Evolutionary conservation across 2,888 invertebrate species (phyloP).

Genomic region (Phortica okadai): DNA sequence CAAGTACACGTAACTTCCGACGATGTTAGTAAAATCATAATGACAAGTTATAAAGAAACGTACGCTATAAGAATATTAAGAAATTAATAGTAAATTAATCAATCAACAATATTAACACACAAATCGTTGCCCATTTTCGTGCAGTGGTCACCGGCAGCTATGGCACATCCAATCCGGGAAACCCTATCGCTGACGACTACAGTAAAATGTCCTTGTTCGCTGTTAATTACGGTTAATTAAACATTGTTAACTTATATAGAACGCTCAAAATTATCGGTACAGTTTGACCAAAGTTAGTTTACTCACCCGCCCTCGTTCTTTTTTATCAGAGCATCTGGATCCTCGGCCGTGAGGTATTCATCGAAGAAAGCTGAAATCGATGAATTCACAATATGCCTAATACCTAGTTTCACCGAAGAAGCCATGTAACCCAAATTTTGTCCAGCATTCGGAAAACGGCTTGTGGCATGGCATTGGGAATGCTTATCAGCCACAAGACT

Average conservation of each 20-base stretch:
- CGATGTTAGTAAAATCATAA: background rate
- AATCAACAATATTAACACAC: too few relatives aligned
- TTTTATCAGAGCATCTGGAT: background rate
- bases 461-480: background rate
- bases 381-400: background rate
- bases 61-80: background rate
- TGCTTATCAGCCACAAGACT: background rate
- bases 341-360: background rate
- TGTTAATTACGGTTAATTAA: background rate
- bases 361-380: background rate
- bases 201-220: background rate
- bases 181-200: background rate
- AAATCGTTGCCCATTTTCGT: background rate
- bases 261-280: background rate
- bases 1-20: background rate
- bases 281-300: background rate
- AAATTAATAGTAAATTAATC: too few relatives aligned
- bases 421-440: conserved; percentile 3
- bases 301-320: background rate
- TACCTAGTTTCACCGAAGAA: background rate
- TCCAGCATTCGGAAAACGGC: background rate
- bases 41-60: background rate
- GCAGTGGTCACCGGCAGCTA: background rate
- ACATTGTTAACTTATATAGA: background rate
- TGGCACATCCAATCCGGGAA: background rate